These are phyloP conservation scores for Thunnus albacares DNA, from an alignment of 2,797 vertebrate species.

Conservation along the genomic window DNA sequence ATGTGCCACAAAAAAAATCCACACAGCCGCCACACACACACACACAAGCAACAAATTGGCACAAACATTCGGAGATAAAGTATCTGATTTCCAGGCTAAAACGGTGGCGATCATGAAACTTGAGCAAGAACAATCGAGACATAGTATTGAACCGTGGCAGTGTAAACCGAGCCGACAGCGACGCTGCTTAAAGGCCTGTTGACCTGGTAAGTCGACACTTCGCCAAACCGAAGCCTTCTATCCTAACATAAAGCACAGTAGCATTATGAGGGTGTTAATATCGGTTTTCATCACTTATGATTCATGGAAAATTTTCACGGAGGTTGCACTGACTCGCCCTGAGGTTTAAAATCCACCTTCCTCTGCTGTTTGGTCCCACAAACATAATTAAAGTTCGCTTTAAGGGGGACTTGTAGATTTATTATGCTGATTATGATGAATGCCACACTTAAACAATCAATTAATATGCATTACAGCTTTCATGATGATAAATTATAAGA, in stretches of 20 bases:
- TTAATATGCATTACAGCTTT: background rate
- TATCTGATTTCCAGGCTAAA: slow-evolving; percentile 26
- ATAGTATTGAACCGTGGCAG: slow-evolving; percentile 1
- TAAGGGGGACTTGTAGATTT: too few species aligned
- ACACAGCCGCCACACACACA: too few species aligned
- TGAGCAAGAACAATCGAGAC: slow-evolving; percentile 31
- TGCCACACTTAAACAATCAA: background rate
- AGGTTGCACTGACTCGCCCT: background rate
- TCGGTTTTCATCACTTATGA: slow-evolving; percentile 38
- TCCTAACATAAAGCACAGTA: background rate
- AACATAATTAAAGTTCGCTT: too few species aligned
- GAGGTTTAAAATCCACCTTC: background rate
- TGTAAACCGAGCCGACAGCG: slow-evolving; percentile 15
- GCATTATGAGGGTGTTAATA: background rate
- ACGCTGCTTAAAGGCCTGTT: slow-evolving; percentile 9
- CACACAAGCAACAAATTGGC: too few species aligned
- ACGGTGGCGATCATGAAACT: slow-evolving; percentile 31
- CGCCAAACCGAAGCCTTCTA: background rate
- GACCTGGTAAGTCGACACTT: slow-evolving; percentile 41
- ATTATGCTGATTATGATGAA: background rate
- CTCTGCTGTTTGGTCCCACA: background rate
- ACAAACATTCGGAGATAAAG: background rate
- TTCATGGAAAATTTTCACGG: slow-evolving; percentile 35
- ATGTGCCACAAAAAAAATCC: background rate
- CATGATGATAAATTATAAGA: background rate